phyloP scores from a whole-genome alignment of 2,113 vertebrate genomes.

The Pampusana beccarii region DNA sequence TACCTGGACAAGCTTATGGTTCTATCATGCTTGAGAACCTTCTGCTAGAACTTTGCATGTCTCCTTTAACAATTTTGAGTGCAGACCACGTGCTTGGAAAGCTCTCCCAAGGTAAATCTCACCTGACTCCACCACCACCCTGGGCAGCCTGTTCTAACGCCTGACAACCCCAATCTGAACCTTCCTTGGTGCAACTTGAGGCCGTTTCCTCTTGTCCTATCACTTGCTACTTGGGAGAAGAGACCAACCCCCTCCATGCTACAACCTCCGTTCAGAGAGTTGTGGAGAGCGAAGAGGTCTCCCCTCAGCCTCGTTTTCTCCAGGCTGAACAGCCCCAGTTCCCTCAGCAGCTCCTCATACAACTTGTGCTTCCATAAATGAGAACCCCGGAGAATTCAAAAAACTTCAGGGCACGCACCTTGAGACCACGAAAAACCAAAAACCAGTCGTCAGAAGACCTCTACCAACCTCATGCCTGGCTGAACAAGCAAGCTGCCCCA shows the following conservation, averaged over 20 bases:
- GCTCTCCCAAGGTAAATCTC: background rate
- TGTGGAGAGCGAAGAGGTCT: no score
- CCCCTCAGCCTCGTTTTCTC: no score
- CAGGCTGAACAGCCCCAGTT: no score
- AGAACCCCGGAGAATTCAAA: background rate
- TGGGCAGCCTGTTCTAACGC: no score
- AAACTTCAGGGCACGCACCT: background rate
- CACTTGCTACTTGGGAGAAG: no score
- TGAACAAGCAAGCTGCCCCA: background rate
- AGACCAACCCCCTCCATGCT: no score
- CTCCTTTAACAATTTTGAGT: background rate
- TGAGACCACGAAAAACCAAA: background rate
- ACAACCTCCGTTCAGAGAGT: no score
- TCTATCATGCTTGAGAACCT: background rate
- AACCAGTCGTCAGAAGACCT: background rate
- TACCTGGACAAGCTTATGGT: background rate
- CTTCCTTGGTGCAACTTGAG: no score
- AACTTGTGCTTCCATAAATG: background rate
- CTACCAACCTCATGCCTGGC: background rate
- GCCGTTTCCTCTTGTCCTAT: no score
- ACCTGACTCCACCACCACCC: no score
- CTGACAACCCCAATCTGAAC: no score
- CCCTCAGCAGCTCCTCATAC: no score
- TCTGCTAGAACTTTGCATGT: background rate
- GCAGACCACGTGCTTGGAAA: background rate